Percentiles rank a stretch among this genome's conserved stretches.
phyloP scores from a whole-genome alignment of 2,888 invertebrate species.

The Lathronympha strigana region DNA sequence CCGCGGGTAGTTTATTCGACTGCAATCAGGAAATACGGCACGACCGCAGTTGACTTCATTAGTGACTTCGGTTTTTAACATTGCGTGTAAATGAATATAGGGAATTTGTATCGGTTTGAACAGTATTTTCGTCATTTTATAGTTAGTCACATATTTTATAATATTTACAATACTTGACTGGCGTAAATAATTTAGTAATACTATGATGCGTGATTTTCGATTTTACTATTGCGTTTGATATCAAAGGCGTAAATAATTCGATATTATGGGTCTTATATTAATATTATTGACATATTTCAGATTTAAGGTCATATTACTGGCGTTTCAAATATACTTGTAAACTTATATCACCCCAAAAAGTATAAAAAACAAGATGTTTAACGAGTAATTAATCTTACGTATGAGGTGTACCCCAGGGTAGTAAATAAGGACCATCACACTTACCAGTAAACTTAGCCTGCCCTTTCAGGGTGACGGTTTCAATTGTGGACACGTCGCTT shows the following conservation, averaged over 20 bases:
- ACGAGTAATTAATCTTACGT: neutral
- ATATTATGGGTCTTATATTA: neutral
- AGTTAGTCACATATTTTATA: neutral
- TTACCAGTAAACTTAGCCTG: slow-evolving; percentile 94
- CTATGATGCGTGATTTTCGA: neutral
- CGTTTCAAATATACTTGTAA: too few species aligned
- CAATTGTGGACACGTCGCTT: slow-evolving; percentile 92
- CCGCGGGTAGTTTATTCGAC: slow-evolving; percentile 27
- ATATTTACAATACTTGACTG: too few species aligned
- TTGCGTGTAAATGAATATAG: slow-evolving; percentile 11
- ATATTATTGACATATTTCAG: neutral
- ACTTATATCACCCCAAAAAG: neutral
- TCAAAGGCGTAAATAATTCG: neutral
- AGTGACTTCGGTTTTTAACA: slow-evolving; percentile 24
- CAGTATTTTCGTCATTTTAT: neutral
- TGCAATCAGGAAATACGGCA: slow-evolving; percentile 30
- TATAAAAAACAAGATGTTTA: neutral
- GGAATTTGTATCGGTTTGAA: neutral
- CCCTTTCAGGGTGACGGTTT: slow-evolving; percentile 93
- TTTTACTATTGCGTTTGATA: neutral
- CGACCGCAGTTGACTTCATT: slow-evolving; percentile 30
- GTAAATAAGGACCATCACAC: slow-evolving; percentile 38
- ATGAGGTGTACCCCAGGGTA: neutral
- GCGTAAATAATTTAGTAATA: neutral
- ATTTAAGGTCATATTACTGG: neutral